Conservation (phyloP, 1,140 invertebrate species). For the Phortica variegata region DNA sequence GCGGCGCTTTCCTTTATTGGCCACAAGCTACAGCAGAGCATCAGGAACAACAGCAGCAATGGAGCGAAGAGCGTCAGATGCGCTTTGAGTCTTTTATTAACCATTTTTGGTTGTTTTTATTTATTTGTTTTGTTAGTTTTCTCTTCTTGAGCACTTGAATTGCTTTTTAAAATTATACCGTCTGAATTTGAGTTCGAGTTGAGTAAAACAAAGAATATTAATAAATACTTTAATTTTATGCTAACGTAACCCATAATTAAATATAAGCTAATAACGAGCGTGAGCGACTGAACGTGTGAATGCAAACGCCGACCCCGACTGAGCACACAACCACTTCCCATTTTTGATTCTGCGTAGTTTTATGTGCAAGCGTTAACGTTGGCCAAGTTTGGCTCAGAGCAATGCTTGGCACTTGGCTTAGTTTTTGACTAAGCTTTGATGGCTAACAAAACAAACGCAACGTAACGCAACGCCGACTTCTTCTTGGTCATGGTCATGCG, state of each 20-base stretch:
- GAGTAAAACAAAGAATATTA: too few relatives aligned
- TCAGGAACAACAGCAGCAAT: constrained; percentile 15
- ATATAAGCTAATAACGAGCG: too few relatives aligned
- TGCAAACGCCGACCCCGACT: too few relatives aligned
- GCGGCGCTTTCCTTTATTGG: constrained; percentile 14
- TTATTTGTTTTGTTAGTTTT: background rate
- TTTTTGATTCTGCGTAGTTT: too few relatives aligned
- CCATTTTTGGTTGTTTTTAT: constrained; percentile 24
- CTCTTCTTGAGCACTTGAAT: background rate
- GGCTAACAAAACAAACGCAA: constrained; percentile 13
- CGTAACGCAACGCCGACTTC: constrained; percentile 17
- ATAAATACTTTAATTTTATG: background rate
- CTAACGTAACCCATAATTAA: constrained; percentile 10
- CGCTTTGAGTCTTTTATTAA: constrained; percentile 18
- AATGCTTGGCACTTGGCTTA: constrained; percentile 38
- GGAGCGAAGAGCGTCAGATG: constrained; percentile 16
- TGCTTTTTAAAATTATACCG: too few relatives aligned
- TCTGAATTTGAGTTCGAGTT: too few relatives aligned
- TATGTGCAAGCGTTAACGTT: too few relatives aligned
- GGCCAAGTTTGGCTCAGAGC: too few relatives aligned
- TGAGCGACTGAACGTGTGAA: constrained; percentile 32
- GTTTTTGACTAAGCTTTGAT: constrained; percentile 27
- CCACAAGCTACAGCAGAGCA: constrained; percentile 24
- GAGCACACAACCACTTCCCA: too few relatives aligned
- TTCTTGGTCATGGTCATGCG: constrained; percentile 51